These are phyloP conservation scores for Theonella swinhoei DNA, from an alignment of 37 sponge, comb jelly and placozoan genomes.

Conservation along the genomic window DNA sequence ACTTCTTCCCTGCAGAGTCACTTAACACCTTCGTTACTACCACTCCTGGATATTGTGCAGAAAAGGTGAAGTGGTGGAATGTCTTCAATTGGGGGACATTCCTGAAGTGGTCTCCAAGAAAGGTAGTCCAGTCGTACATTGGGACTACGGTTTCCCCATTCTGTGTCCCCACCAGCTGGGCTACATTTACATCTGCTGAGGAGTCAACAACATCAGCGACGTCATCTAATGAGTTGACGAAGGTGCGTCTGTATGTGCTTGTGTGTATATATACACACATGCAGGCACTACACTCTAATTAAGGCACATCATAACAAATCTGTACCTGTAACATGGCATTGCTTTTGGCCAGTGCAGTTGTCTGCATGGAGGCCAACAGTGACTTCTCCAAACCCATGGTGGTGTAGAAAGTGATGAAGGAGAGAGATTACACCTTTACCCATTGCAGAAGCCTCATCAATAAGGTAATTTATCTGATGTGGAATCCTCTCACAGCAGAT, in stretches of 20 bases:
- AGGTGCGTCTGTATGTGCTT: background rate
- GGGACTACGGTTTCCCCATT: background rate
- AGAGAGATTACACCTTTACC: background rate
- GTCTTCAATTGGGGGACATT: slow-evolving; percentile 4
- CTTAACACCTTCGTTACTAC: background rate
- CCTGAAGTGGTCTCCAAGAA: background rate
- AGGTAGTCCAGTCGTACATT: slow-evolving; percentile 6
- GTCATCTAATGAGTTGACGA: too few relatives aligned
- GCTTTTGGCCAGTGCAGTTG: background rate
- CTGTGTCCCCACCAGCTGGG: slow-evolving; percentile 7
- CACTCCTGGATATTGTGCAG: background rate
- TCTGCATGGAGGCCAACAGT: background rate
- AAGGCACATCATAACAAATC: too few relatives aligned
- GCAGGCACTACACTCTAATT: background rate
- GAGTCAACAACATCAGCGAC: background rate
- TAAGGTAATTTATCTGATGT: background rate
- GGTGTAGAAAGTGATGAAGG: background rate
- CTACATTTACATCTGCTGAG: background rate
- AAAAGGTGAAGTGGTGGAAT: slow-evolving; percentile 1
- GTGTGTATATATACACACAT: background rate
- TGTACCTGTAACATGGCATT: too few relatives aligned
- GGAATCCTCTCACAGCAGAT: background rate
- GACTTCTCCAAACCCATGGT: background rate
- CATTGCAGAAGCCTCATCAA: background rate
- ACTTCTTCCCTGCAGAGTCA: background rate